Evolutionary conservation across 2,888 invertebrate genomes (phyloP), one percentile per base, ranked within the genome.

Genomic region (Colostygia pectinataria): DNA sequence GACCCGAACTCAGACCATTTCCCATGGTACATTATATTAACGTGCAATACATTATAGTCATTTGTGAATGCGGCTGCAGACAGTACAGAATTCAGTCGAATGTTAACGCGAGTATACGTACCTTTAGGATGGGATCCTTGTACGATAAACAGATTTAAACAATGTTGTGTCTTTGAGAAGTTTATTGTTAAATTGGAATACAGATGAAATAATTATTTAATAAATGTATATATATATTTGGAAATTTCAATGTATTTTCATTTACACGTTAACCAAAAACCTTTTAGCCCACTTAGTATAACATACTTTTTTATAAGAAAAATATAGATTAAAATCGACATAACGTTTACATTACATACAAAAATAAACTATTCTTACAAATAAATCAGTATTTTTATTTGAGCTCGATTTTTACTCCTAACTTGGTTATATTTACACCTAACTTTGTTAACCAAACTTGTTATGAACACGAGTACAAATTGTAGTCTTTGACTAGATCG

Each of bases 121-220:
- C 72, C 64, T 61, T 58, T 48, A 62, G 83, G 83, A 80, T 81
- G 64, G 77, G 78, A 83, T 85, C 84, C 86, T 75, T 64, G 81
- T 77, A 77, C 80, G 80, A 71, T 78, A 77, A 78, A 80, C 77
- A 80, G 76, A 82, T 77, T 81, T 85, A 84, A 77, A 85, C 80
- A 79, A 89, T 90, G 90, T 91, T 91, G 89, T 89, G 84, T 89
- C 88, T 90, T 90, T 89, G 83, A 90, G 76, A 90, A 85, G 85
- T 91, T 88, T 91, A 91, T 91, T 90, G 90, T 91, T 91, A 83
- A 87, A 86, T 88, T 90, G 89, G 86, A 88, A 88, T 88, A 89
- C 87, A 87, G 81, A 88, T 83, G 80, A 90, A 83, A 84, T 83
- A 78, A 87, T 82, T 88, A 90, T 90, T 90, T 85, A 91, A 90